Base-by-base conservation (phyloP, 2,888 invertebrate genomes). In the Acleris literana region DNA sequence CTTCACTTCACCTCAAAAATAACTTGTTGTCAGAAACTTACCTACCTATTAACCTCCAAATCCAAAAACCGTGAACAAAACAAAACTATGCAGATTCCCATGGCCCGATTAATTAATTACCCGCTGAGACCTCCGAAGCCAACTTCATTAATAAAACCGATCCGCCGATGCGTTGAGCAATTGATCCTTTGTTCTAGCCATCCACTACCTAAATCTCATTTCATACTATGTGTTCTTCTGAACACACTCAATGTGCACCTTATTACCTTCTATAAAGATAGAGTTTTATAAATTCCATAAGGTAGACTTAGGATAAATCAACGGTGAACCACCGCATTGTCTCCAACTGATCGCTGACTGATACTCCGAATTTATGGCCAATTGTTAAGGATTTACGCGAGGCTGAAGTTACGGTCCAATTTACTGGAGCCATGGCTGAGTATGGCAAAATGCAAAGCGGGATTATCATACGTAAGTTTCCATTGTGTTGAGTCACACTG, bases 301-400 rank as follows among this genome's bases (percentile, higher is more conserved):
- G 13, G 13, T 39, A 39, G 13, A 39, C 39, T 39, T 39, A 39
- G 13, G 39, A 39, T 39, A 13, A 39, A 39, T 39, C 39, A 39
- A 39, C 9, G 13, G 39, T 4, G 39, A 39, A 39, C 4, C 39
- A 39, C 13, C 13, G 51, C 61, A 61, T 66, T 66, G 65, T 66
- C 65, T 60, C 39, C 39, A 39, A 39, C 39, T 39, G 39, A 39
- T 13, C 39, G 39, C 55, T 22, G 20, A 46, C 52, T 17, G 64
- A 59, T 64, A 59, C 59, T 39, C 59, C 54, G 64, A 72, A 81
- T 80, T 81, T 78, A 80, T 80, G 33, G 75, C 25, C 81, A 75
- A 81, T 80, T 80, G 80, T 80, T 76, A 68, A 55, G 62, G 69
- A 66, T 66, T 66, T 61, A 61, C 56, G 33, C 65, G 46, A 66